Percentiles rank a stretch among this genome's conserved stretches.
Conservation (phyloP, 2,888 invertebrate genomes). For the Dryocosmus kuriphilus region DNA sequence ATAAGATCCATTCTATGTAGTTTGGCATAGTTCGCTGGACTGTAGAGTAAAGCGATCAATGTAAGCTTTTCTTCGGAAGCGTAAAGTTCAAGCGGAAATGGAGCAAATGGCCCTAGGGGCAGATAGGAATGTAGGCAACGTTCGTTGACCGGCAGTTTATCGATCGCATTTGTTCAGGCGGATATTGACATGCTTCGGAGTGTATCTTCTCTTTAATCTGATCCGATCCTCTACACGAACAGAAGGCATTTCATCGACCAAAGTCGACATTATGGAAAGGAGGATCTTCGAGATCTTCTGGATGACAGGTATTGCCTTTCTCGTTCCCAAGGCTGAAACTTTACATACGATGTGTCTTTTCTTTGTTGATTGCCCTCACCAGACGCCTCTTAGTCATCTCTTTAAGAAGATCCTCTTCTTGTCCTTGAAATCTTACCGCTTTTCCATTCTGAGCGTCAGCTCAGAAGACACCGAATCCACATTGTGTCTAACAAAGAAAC, state of each 20-base stretch:
- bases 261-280: slow-evolving; percentile 30
- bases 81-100: slow-evolving; percentile 13
- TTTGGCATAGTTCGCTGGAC: neutral
- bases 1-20: neutral
- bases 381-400: slow-evolving; percentile 7
- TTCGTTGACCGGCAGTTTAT: slow-evolving; percentile 37
- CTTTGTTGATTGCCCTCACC: neutral
- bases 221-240: neutral
- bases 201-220: slow-evolving; percentile 1
- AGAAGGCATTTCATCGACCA: slow-evolving; percentile 21
- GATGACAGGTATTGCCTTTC: slow-evolving; percentile 29
- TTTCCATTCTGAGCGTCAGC: neutral
- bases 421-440: neutral
- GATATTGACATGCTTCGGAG: slow-evolving; percentile 30
- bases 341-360: slow-evolving; percentile 23
- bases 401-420: neutral
- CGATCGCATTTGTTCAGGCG: slow-evolving; percentile 21
- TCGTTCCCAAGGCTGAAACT: slow-evolving; percentile 23
- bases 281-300: slow-evolving; percentile 14
- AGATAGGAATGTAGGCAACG: slow-evolving; percentile 35
- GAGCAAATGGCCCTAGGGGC: slow-evolving; percentile 18
- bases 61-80: slow-evolving; percentile 3
- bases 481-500: neutral
- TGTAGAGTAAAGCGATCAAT: neutral
- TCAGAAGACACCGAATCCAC: neutral